Percentiles rank a stretch among this genome's conserved stretches.
Conservation (phyloP, 1,140 invertebrate genomes). For the Carposina sasakii region DNA sequence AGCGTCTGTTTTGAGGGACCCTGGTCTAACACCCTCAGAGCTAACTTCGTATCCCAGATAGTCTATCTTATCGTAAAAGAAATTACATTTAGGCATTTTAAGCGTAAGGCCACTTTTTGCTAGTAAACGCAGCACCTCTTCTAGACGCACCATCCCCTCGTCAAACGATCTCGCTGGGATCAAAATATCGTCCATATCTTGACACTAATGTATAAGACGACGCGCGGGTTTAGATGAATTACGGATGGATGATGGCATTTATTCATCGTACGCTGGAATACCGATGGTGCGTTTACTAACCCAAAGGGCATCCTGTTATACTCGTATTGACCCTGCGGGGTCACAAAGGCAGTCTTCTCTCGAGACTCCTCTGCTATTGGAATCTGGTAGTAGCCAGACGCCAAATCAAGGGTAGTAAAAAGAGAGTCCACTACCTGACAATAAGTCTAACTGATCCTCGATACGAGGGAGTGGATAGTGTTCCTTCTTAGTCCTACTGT, state of each 20-base stretch:
- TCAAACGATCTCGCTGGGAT: slow-evolving; percentile 25
- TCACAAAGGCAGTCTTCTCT: not conserved
- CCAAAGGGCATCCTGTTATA: slow-evolving; percentile 1
- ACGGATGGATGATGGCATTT: not conserved
- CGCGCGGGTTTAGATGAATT: not conserved
- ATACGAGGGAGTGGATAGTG: slow-evolving; percentile 29
- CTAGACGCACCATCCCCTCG: slow-evolving; percentile 25
- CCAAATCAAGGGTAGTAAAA: slow-evolving; percentile 3
- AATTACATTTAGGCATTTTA: slow-evolving; percentile 34
- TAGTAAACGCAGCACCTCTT: slow-evolving; percentile 24
- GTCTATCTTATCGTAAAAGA: slow-evolving; percentile 24
- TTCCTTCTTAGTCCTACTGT: slow-evolving; percentile 17
- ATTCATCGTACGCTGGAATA: slow-evolving; percentile 7
- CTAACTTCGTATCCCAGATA: slow-evolving; percentile 31
- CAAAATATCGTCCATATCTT: slow-evolving; percentile 16
- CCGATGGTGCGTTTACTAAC: slow-evolving; percentile 1
- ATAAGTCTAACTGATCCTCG: slow-evolving; percentile 47
- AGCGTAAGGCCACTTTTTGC: slow-evolving; percentile 24
- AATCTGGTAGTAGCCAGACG: not conserved
- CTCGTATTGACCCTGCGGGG: not conserved
- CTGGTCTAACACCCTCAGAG: slow-evolving; percentile 19
- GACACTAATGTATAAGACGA: slow-evolving; percentile 26
- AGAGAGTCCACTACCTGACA: slow-evolving; percentile 19
- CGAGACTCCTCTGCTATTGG: not conserved
- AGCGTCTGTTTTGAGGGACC: slow-evolving; percentile 22